Percentiles rank a stretch among this genome's conserved stretches.
Conservation (phyloP, 2,113 vertebrate species). For the Urocolius indicus region DNA sequence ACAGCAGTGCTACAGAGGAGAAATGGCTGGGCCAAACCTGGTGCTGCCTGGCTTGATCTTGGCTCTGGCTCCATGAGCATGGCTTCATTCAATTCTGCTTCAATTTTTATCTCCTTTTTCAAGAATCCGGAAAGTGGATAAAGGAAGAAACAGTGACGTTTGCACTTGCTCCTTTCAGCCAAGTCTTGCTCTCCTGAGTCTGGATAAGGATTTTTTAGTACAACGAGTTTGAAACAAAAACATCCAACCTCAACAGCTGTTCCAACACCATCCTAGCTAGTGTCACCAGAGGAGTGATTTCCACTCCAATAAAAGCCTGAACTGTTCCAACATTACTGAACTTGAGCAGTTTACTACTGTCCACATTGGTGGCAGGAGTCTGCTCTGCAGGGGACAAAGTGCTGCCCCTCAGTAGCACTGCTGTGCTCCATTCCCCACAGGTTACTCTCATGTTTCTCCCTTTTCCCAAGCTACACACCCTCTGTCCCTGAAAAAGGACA, state of each 20-base stretch:
- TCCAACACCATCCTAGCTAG: not conserved
- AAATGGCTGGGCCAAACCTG: not conserved
- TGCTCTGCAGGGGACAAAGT: not conserved
- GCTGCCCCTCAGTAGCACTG: rapidly evolving
- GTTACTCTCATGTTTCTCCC: not conserved
- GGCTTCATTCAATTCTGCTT: not conserved
- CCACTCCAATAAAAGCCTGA: not conserved
- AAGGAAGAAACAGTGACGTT: not conserved
- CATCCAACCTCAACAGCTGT: not conserved
- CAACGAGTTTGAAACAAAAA: not conserved
- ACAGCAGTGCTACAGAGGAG: not conserved
- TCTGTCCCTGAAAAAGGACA: not conserved
- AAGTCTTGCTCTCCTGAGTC: not conserved
- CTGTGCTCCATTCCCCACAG: not conserved
- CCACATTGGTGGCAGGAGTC: not conserved
- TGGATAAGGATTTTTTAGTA: not conserved
- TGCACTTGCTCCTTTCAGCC: not conserved
- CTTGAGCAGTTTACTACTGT: not conserved
- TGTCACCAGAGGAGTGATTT: not conserved
- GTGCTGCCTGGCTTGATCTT: not conserved
- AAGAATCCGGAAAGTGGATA: not conserved
- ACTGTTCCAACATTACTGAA: not conserved
- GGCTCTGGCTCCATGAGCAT: not conserved
- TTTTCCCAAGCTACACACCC: not conserved
- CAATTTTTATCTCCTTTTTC: not conserved